Conservation (phyloP, 2,113 vertebrate genomes). For the Phalacrocorax aristotelis region DNA sequence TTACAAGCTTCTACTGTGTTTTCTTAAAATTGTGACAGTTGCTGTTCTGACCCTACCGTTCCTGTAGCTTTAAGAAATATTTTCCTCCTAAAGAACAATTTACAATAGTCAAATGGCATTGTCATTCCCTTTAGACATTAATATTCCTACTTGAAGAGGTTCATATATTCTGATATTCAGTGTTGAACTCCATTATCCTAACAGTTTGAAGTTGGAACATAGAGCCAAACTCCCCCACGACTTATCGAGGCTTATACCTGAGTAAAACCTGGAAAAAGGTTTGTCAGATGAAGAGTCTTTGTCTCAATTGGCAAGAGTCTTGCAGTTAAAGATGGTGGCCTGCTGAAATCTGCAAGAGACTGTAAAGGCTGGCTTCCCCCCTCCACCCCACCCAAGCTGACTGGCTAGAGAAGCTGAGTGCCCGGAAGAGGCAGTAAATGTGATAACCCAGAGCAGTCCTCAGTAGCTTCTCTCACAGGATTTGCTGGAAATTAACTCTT, state of each 20-base stretch:
- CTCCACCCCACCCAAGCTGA: background rate
- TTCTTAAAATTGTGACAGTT: background rate
- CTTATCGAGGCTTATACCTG: background rate
- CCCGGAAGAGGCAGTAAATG: background rate
- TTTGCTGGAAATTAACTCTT: background rate
- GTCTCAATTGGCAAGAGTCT: background rate
- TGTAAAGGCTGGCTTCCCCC: background rate
- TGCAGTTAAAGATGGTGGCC: background rate
- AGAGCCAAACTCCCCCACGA: background rate
- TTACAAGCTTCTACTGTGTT: background rate
- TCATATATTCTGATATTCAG: background rate
- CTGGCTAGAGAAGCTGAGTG: background rate
- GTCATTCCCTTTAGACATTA: background rate
- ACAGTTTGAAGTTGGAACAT: background rate
- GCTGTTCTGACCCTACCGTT: background rate
- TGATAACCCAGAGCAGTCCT: background rate
- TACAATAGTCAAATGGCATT: background rate
- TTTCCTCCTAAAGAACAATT: background rate
- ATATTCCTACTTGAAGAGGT: background rate
- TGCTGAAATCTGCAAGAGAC: background rate
- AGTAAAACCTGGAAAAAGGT: background rate
- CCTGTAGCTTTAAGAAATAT: background rate
- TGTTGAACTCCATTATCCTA: no score
- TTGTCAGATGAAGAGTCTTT: background rate
- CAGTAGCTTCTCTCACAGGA: background rate